Evolutionary conservation across 2,797 vertebrate species (phyloP), one percentile per base, ranked within the genome.

Genomic region (Acanthurus leucopareius): DNA sequence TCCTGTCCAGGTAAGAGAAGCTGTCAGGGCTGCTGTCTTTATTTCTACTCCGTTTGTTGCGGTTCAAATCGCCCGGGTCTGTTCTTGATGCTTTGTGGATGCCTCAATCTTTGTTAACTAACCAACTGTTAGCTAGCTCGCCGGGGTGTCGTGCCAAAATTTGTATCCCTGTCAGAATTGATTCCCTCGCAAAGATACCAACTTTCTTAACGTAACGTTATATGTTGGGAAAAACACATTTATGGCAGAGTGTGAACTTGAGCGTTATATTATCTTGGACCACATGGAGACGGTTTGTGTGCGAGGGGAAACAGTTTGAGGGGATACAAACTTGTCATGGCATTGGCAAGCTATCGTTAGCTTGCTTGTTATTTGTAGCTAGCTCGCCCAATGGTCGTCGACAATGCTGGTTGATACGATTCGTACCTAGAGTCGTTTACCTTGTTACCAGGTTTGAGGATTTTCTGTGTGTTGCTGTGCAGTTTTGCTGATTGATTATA

Each of bases 1-100:
- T 38, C 51, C 69, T 10, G 79, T 28, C 42, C 90, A 94, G 94
- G 95, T 95, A 88, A 71, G 92, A 63, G 47, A 11, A 0, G 73
- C 75, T 83, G 90, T 84, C 90, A 84, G 19, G 10, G 52, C 13
- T 19, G 48, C 2, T 48, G 38, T 67, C 5, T 49, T 16, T 7
- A 14, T 71, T 67, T 67, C 15, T 3, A 44, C 42, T 7, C 5
- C 4, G 7, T 70, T 74, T 52, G 15, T n/a, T 7, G 61, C 4
- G 56, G 10, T 77, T 63, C 73, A 69, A 63, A 66, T 1, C 47
- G 20, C 17, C 62, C 62, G 25, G 56, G 53, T 70, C 66, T 52
- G 77, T 19, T 75, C 72, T 75, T 10, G 64, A 5, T 72, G 60
- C 51, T 69, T 63, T 68, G 65, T 63, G 60, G 47, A 16, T 15